Evolutionary conservation across 2,797 vertebrate species (phyloP).

Genomic region (Spinibarbus caldwelli): DNA sequence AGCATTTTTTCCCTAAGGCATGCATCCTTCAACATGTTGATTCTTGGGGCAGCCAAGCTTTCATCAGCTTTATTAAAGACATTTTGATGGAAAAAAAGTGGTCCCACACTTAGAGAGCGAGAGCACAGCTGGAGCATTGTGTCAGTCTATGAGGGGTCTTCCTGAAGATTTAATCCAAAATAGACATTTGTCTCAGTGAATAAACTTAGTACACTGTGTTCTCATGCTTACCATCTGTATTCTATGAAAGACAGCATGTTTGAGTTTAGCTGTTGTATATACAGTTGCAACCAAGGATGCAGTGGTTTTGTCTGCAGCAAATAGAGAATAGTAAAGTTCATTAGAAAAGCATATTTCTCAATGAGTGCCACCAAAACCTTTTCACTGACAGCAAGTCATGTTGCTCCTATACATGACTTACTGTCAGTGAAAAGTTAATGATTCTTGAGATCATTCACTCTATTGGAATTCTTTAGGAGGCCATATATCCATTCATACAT

Average conservation of each 20-base stretch:
- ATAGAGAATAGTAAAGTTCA: slow-evolving; percentile 22
- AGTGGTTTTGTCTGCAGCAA: slow-evolving; percentile 30
- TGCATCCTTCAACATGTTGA: slow-evolving; percentile 56
- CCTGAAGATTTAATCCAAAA: slow-evolving; percentile 56
- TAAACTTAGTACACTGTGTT: slow-evolving; percentile 47
- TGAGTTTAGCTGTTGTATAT: slow-evolving; percentile 39
- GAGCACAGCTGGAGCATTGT: slow-evolving; percentile 62
- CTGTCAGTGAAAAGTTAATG: too few relatives aligned
- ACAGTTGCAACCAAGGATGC: slow-evolving; percentile 26
- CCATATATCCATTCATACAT: slow-evolving; percentile 10
- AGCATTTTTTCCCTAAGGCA: slow-evolving; percentile 40
- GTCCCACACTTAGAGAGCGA: slow-evolving; percentile 42
- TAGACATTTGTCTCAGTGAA: slow-evolving; percentile 45
- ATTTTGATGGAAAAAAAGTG: slow-evolving; percentile 52
- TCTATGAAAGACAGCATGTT: slow-evolving; percentile 46
- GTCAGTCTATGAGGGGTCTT: slow-evolving; percentile 59
- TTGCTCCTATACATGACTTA: background rate
- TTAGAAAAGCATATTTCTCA: slow-evolving; percentile 18
- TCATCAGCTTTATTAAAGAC: slow-evolving; percentile 57
- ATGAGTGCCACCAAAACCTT: background rate
- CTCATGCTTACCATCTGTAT: slow-evolving; percentile 45
- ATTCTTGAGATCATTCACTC: slow-evolving; percentile 26
- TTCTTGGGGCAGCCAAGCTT: slow-evolving; percentile 53
- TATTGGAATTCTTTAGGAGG: slow-evolving; percentile 16
- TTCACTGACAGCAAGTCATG: background rate